Evolutionary conservation across 2,113 vertebrate species (phyloP).

Genomic region (Paramormyrops kingsleyae): DNA sequence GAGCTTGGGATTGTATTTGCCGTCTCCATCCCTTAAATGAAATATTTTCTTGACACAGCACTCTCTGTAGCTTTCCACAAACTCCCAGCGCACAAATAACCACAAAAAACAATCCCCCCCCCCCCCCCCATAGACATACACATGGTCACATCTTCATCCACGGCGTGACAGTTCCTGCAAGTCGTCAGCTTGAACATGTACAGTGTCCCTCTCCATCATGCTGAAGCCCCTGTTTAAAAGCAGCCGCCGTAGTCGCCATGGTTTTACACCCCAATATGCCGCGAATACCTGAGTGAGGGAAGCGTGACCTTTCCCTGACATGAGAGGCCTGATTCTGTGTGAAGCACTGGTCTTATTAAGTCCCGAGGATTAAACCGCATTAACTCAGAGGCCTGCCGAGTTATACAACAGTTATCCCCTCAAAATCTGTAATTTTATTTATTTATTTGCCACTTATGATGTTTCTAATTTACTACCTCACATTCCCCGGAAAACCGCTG

Average conservation of each 20-base stretch:
- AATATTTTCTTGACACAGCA: neutral
- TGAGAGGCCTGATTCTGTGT: neutral
- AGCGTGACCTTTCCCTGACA: neutral
- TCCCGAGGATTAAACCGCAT: neutral
- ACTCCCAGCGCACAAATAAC: neutral
- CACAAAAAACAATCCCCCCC: neutral
- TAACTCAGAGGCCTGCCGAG: neutral
- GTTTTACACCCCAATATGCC: neutral
- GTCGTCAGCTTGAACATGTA: neutral
- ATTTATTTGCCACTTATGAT: constrained; percentile 23
- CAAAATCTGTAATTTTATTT: constrained; percentile 27
- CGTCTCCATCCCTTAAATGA: neutral
- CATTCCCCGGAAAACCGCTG: constrained; percentile 32
- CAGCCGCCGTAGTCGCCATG: neutral
- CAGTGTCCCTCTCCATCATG: neutral
- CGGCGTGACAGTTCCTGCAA: neutral
- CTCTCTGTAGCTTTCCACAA: neutral
- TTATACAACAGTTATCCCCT: neutral
- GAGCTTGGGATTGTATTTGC: neutral
- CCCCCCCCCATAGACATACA: neutral
- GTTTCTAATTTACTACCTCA: neutral
- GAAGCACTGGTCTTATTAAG: neutral
- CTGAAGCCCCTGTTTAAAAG: neutral
- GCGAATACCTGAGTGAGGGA: neutral
- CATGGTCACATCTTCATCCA: neutral